These are phyloP conservation scores for Pseudobourletiella spinata DNA, from an alignment of 1,140 invertebrate genomes.

Conservation along the genomic window DNA sequence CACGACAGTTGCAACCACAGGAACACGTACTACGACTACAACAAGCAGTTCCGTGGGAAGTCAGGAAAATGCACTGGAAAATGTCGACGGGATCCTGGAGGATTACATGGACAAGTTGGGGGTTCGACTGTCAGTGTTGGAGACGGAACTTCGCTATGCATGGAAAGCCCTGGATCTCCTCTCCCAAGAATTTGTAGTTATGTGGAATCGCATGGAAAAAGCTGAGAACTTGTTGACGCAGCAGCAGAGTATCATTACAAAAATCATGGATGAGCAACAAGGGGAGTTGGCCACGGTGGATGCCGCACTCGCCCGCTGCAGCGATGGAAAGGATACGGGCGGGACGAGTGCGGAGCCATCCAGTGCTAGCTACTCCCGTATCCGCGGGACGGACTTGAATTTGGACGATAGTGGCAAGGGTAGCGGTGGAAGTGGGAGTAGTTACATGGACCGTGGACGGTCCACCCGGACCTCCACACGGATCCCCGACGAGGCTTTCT, in stretches of 20 bases:
- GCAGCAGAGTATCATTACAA: slow-evolving; percentile 82
- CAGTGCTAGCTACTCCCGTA: background rate
- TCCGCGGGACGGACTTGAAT: background rate
- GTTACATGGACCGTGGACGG: slow-evolving; percentile 4
- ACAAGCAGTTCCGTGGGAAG: slow-evolving; percentile 10
- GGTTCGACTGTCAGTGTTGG: slow-evolving; percentile 70
- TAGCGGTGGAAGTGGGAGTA: background rate
- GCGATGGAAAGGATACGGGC: background rate
- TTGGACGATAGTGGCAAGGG: background rate
- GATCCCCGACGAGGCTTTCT: slow-evolving; percentile 74
- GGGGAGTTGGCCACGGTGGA: slow-evolving; percentile 39
- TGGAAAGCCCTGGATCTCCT: slow-evolving; percentile 83
- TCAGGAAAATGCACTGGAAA: slow-evolving; percentile 28
- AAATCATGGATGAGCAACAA: slow-evolving; percentile 57
- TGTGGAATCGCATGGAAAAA: slow-evolving; percentile 86
- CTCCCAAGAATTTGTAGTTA: slow-evolving; percentile 84
- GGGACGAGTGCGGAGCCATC: background rate
- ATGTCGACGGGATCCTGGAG: slow-evolving; percentile 48
- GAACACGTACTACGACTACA: background rate
- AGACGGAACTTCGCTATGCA: slow-evolving; percentile 78
- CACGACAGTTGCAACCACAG: slow-evolving; percentile 1
- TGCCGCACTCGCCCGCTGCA: background rate
- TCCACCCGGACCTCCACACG: slow-evolving; percentile 33
- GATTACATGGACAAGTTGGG: slow-evolving; percentile 83
- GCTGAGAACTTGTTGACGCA: slow-evolving; percentile 78